phyloP scores from a whole-genome alignment of 2,113 vertebrate genomes.

The Cathartes aura region DNA sequence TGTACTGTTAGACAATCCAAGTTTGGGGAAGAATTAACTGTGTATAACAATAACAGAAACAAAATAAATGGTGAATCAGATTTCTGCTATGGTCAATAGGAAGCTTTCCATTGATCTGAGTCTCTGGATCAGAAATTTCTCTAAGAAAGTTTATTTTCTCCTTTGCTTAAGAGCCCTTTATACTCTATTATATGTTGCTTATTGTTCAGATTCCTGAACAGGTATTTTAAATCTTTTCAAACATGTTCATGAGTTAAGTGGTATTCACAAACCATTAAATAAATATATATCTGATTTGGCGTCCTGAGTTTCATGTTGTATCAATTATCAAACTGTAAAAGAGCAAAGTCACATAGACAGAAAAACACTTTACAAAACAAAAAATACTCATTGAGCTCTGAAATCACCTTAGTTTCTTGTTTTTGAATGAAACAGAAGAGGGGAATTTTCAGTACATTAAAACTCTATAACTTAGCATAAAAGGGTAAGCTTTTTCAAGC shows the following conservation, averaged over 20 bases:
- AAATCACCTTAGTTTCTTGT: background rate
- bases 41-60: background rate
- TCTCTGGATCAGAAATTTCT: background rate
- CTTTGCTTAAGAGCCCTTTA: background rate
- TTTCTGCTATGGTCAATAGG: background rate
- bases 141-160: background rate
- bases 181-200: background rate
- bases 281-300: background rate
- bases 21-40: background rate
- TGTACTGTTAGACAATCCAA: background rate
- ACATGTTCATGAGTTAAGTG: background rate
- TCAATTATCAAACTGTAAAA: background rate
- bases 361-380: background rate
- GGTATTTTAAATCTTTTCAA: background rate
- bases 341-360: background rate
- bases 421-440: background rate
- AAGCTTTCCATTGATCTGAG: background rate
- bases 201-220: background rate
- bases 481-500: background rate
- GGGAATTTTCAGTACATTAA: background rate
- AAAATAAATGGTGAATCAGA: background rate
- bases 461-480: background rate
- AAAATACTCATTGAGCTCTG: background rate
- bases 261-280: background rate
- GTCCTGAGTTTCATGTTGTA: background rate